These are phyloP conservation scores for Cynaeus angustus DNA, from an alignment of 2,888 invertebrate species.

Conservation along the genomic window DNA sequence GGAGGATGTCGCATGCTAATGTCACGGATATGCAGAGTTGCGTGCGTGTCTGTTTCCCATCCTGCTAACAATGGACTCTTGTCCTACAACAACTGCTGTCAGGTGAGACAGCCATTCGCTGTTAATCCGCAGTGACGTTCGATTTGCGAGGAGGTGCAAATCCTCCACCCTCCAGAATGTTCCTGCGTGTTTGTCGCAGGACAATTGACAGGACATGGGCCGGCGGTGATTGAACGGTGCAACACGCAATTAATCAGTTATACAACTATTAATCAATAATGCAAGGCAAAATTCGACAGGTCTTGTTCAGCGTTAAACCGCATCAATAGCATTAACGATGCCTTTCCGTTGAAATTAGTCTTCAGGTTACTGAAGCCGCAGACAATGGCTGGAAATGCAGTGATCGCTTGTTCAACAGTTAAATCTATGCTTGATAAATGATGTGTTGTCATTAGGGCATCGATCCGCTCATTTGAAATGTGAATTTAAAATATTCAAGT, in stretches of 20 bases:
- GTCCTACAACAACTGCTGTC: slow-evolving; percentile 36
- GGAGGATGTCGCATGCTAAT: slow-evolving; percentile 36
- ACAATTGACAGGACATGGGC: slow-evolving; percentile 45
- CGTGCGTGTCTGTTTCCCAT: slow-evolving; percentile 43
- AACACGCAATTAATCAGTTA: slow-evolving; percentile 47
- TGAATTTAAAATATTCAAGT: slow-evolving; percentile 13
- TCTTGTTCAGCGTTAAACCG: slow-evolving; percentile 29
- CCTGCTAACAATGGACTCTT: slow-evolving; percentile 39
- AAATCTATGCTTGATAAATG: slow-evolving; percentile 25
- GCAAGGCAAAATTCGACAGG: slow-evolving; percentile 35
- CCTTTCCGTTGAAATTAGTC: slow-evolving; percentile 38
- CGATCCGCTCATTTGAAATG: background rate
- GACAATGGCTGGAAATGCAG: slow-evolving; percentile 16
- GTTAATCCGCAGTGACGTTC: slow-evolving; percentile 44
- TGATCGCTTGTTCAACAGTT: slow-evolving; percentile 23
- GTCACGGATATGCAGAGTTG: slow-evolving; percentile 34
- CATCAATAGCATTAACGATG: slow-evolving; percentile 31
- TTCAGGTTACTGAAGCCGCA: slow-evolving; percentile 22
- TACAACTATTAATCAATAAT: slow-evolving; percentile 44
- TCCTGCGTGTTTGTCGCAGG: slow-evolving; percentile 35
- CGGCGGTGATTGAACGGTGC: slow-evolving; percentile 44
- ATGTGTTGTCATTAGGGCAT: slow-evolving; percentile 6
- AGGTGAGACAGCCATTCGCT: slow-evolving; percentile 35
- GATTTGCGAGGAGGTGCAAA: slow-evolving; percentile 46
- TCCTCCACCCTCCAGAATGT: slow-evolving; percentile 29